phyloP scores from a whole-genome alignment of 1,140 invertebrate species.

The Myzus persicae region DNA sequence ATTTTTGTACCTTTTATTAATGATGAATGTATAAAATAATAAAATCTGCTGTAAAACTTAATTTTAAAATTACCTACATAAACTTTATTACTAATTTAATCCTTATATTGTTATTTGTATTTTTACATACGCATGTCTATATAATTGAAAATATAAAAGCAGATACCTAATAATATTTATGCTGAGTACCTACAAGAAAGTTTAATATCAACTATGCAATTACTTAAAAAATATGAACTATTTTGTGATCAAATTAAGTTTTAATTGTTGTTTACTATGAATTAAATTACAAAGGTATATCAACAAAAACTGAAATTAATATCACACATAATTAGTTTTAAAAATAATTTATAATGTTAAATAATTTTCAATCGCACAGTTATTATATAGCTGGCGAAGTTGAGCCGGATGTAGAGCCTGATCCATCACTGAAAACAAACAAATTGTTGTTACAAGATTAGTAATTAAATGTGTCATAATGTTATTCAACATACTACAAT shows the following conservation, averaged over 20 bases:
- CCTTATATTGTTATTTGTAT: neutral
- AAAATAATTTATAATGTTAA: neutral
- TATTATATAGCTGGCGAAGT: slow-evolving; percentile 10
- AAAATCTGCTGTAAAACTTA: neutral
- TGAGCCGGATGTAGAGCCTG: slow-evolving; percentile 63
- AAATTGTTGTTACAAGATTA: too few relatives aligned
- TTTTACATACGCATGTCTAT: neutral
- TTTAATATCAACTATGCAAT: neutral
- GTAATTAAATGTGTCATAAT: neutral
- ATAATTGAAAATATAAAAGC: neutral
- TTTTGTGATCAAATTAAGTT: neutral
- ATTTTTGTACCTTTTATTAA: neutral
- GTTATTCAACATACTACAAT: neutral
- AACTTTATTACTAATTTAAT: too few relatives aligned
- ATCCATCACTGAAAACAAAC: slow-evolving; percentile 62
- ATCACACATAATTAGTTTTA: neutral
- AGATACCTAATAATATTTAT: neutral
- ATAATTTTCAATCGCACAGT: neutral
- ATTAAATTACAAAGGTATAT: neutral
- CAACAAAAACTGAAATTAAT: neutral
- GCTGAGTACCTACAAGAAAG: neutral
- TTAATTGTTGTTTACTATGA: neutral
- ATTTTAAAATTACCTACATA: neutral
- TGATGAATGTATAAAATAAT: neutral
- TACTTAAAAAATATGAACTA: neutral